Conservation (phyloP, 2,113 vertebrate species). For the Myodes glareolus region DNA sequence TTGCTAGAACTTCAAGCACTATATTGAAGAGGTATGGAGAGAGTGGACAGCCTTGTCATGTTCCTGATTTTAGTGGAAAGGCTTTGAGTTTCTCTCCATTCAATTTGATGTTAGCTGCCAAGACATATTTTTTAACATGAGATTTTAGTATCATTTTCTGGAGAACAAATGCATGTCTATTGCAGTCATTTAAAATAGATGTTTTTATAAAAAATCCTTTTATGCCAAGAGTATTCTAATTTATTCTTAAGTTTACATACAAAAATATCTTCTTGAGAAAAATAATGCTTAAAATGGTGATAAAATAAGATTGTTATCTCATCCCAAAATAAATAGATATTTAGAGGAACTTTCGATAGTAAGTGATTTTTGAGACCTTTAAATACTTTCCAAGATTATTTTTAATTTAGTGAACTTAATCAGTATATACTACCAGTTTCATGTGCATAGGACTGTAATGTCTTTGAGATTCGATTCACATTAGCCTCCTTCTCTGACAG, state of each 20-base stretch:
- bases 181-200: neutral
- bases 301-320: neutral
- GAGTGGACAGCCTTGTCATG: too few species aligned
- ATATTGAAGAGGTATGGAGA: too few species aligned
- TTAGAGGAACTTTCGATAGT: neutral
- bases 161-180: neutral
- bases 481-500: neutral
- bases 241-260: neutral
- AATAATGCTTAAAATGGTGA: neutral
- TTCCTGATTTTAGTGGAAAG: too few species aligned
- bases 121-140: too few species aligned
- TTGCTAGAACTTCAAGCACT: too few species aligned
- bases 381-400: neutral
- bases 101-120: too few species aligned
- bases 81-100: too few species aligned
- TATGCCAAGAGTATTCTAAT: neutral
- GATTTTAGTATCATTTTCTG: neutral
- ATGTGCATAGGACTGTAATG: neutral
- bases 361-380: neutral
- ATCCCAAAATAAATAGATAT: neutral
- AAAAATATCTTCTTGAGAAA: neutral
- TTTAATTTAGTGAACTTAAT: neutral
- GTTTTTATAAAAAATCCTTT: neutral
- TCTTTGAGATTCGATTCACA: neutral
- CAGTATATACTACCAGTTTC: neutral